Evolutionary conservation across 2,797 vertebrate species (phyloP), one percentile per base, ranked within the genome.

Genomic region (Oreonectes daqikongensis): DNA sequence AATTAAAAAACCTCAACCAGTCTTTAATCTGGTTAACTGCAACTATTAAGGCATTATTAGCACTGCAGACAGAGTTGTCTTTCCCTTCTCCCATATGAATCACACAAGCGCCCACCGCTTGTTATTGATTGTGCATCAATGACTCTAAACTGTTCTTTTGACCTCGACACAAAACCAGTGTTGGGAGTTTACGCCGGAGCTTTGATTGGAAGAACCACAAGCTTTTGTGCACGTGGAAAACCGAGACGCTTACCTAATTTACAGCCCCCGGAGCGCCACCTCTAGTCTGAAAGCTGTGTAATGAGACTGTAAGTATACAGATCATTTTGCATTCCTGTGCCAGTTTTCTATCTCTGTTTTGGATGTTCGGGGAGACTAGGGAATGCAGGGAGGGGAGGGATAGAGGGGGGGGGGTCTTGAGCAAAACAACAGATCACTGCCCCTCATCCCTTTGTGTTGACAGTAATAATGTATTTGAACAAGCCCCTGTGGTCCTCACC

Each of bases 391-490:
- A 69, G 65, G 28, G 48, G 64, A 68, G 81, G 81, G 75, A n/a
- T n/a, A n/a, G 79, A 71, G 87, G 85, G 79, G 72, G 87, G 87
- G 84, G 83, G 83, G 90, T 90, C 87, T 85, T 89, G 83, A 91
- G 88, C 84, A 83, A 92, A 85, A 92, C 77, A 92, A 91, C 88
- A 92, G 87, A 91, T 87, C 86, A 79, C 78, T 84, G 79, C 77
- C 52, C 75, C 79, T 89, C 90, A 91, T 93, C 90, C 88, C 87
- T 92, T 92, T 92, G 91, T 93, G 89, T 90, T 59, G 72, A 79
- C 78, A 63, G 87, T 86, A 86, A 89, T 92, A 91, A 93, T 92
- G 90, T 87, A 82, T 57, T 79, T 82, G 59, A 76, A 81, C 81
- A 80, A 84, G 76, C 75, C 74, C 81, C 64, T 44, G 24, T 24